Percentiles rank a stretch among this genome's conserved stretches.
phyloP scores from a whole-genome alignment of 2,113 vertebrate genomes.

The Hipposideros armiger region DNA sequence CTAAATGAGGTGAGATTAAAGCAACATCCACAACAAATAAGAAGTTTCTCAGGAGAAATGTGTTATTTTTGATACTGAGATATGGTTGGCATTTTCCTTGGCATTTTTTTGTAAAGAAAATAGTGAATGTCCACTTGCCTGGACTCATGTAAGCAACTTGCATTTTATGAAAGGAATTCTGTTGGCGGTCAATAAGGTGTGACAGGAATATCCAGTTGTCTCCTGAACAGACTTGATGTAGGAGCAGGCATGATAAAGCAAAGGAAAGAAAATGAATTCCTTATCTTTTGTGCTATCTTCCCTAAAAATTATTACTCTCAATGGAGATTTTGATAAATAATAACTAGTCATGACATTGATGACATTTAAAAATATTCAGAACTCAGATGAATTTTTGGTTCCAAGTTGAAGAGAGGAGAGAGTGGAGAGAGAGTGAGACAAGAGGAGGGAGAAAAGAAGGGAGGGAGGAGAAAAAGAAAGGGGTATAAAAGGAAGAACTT shows the following conservation, averaged over 20 bases:
- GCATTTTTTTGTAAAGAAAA: not conserved
- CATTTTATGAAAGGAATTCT: not conserved
- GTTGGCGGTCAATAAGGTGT: not conserved
- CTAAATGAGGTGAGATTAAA: not conserved
- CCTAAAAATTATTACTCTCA: not conserved
- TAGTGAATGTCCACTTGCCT: not conserved
- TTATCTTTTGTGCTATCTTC: not conserved
- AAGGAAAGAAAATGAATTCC: not conserved
- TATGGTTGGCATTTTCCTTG: not conserved
- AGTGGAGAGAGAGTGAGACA: accelerated
- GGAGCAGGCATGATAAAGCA: not conserved
- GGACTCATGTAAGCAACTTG: not conserved
- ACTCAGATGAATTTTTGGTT: not conserved
- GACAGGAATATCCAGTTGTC: not conserved
- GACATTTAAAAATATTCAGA: not conserved
- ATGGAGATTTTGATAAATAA: not conserved
- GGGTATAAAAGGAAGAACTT: not conserved
- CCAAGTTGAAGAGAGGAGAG: not conserved
- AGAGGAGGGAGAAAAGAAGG: accelerated
- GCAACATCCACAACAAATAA: not conserved
- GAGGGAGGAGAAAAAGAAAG: not conserved
- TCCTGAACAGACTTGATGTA: not conserved
- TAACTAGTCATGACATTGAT: not conserved
- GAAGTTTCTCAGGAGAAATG: not conserved
- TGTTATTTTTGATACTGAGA: not conserved